These are phyloP conservation scores for Trematomus loennbergii DNA, from an alignment of 2,113 vertebrate species.

Conservation along the genomic window DNA sequence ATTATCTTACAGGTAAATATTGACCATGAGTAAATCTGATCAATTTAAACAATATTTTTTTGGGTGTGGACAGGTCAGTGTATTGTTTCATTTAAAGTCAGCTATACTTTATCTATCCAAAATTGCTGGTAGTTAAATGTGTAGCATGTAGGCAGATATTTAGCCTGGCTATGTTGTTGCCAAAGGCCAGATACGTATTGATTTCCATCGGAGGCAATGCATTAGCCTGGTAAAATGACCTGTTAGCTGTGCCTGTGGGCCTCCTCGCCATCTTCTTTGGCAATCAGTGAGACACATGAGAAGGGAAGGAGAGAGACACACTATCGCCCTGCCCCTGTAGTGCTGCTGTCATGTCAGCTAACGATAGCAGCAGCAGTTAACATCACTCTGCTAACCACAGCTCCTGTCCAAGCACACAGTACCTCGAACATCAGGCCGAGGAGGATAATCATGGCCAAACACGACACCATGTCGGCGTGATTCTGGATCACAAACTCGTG, in stretches of 20 bases:
- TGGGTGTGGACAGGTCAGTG: constrained; percentile 45
- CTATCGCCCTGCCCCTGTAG: constrained; percentile 44
- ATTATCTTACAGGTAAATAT: neutral
- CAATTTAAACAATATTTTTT: neutral
- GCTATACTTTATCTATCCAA: neutral
- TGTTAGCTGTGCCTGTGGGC: constrained; percentile 40
- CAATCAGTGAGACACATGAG: constrained; percentile 68
- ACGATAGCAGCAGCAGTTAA: constrained; percentile 49
- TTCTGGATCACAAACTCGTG: constrained; percentile 88
- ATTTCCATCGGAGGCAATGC: constrained; percentile 6
- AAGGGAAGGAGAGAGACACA: constrained; percentile 47
- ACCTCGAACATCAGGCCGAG: constrained; percentile 85
- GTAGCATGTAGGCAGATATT: constrained; percentile 16
- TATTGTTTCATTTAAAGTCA: constrained; percentile 40
- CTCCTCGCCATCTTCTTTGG: constrained; percentile 65
- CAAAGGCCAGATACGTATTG: constrained; percentile 7
- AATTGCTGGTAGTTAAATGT: constrained; percentile 7
- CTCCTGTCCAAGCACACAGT: constrained; percentile 46
- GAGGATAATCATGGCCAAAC: constrained; percentile 81
- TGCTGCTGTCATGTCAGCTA: constrained; percentile 65
- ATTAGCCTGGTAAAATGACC: constrained; percentile 46
- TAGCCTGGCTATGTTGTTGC: constrained; percentile 2
- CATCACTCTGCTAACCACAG: constrained; percentile 45
- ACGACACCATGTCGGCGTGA: constrained; percentile 82
- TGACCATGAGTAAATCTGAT: neutral